A percentile compares a stretch with the other conserved stretches of the same genome.
phyloP scores from a whole-genome alignment of 2,797 vertebrate species.

The Crax fasciolata region DNA sequence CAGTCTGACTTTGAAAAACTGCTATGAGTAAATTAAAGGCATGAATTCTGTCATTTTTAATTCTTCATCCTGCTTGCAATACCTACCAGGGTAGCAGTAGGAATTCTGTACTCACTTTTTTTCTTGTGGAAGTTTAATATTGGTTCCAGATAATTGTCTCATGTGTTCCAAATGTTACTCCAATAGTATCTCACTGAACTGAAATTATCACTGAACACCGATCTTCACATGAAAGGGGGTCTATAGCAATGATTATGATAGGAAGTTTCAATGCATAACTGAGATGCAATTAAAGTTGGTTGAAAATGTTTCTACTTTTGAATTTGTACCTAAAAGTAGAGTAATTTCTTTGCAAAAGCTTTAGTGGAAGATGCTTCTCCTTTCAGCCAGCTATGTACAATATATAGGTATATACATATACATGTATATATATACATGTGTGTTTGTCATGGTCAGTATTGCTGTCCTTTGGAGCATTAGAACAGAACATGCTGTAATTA shows the following conservation, averaged over 20 bases:
- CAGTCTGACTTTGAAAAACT: neutral
- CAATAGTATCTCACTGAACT: neutral
- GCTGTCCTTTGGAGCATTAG: constrained; percentile 5
- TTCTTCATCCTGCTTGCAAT: neutral
- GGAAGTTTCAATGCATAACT: neutral
- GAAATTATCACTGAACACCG: neutral
- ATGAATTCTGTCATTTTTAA: neutral
- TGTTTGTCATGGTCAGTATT: neutral
- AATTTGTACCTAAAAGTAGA: neutral
- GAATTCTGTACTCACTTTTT: neutral
- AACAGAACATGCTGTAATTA: constrained; percentile 25
- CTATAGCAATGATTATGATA: fast-evolving
- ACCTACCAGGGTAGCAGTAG: neutral
- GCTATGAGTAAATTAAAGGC: neutral
- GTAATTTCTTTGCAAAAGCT: neutral
- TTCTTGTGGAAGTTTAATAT: neutral
- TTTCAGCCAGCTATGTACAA: neutral
- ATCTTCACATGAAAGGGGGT: neutral
- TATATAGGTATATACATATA: neutral
- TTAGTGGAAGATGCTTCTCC: neutral
- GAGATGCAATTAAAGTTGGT: neutral
- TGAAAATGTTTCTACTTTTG: neutral
- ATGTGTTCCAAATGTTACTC: neutral
- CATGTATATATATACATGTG: neutral
- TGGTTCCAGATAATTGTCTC: neutral